These are phyloP conservation scores for Frankliniella intonsa DNA, from an alignment of 2,888 invertebrate species.

Conservation along the genomic window DNA sequence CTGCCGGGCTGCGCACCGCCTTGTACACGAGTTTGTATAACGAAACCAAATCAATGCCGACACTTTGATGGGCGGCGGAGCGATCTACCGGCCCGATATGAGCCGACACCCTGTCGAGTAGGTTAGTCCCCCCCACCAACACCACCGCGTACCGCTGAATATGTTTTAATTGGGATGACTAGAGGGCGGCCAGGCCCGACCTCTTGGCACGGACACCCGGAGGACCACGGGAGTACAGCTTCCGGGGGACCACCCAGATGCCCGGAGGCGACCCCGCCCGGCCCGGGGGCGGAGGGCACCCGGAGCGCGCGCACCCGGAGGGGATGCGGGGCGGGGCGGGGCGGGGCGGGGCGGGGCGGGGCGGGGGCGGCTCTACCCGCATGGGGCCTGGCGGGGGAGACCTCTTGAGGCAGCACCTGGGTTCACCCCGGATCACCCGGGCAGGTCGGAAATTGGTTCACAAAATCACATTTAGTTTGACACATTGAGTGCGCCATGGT, in stretches of 20 bases:
- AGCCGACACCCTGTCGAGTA: background rate
- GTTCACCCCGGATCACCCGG: background rate
- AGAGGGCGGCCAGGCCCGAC: background rate
- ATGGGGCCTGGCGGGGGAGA: too few relatives aligned
- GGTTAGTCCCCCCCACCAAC: background rate
- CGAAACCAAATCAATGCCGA: too few relatives aligned
- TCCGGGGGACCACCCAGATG: background rate
- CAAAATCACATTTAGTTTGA: too few relatives aligned
- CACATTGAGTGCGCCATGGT: background rate
- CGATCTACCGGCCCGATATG: background rate
- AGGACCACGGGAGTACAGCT: background rate
- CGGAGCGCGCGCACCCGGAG: background rate
- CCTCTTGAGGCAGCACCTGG: background rate
- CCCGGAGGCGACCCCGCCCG: background rate
- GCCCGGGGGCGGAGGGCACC: background rate
- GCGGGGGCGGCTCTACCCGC: too few relatives aligned
- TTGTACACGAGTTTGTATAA: too few relatives aligned
- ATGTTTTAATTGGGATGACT: conserved; percentile 14
- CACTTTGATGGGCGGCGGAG: too few relatives aligned
- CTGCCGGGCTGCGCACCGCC: background rate
- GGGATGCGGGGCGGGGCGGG: too few relatives aligned
- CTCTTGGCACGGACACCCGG: background rate
- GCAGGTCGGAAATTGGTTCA: too few relatives aligned
- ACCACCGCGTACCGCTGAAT: background rate
- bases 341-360: too few relatives aligned